Evolutionary conservation across 2,888 invertebrate genomes (phyloP).

Genomic region (Mechanitis mazaeus): DNA sequence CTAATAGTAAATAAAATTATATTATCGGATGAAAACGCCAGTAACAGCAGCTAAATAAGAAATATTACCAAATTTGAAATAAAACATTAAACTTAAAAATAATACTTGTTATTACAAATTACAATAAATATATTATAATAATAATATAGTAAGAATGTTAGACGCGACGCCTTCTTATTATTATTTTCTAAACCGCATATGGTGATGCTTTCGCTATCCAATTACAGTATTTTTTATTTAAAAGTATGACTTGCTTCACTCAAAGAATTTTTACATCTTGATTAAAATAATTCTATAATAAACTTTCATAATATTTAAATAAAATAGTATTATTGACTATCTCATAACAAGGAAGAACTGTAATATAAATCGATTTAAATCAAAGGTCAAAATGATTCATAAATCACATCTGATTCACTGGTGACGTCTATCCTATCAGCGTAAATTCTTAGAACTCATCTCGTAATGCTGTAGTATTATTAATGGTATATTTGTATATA

Average conservation of each 20-base stretch:
- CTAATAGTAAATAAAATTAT: no score
- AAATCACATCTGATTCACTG: constrained; percentile 6
- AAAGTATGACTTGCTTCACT: no score
- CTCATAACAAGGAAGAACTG: neutral
- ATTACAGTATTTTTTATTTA: neutral
- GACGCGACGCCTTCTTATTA: constrained; percentile 10
- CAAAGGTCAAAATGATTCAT: constrained; percentile 10
- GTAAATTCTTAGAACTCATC: neutral
- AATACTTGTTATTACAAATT: no score
- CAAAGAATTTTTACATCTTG: no score
- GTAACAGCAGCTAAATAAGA: no score
- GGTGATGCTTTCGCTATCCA: neutral
- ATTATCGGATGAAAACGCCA: no score
- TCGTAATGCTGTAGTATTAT: neutral
- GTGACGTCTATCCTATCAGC: constrained; percentile 1
- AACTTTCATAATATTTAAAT: no score
- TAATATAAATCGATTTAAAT: neutral
- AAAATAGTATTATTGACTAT: no score
- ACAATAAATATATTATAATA: neutral
- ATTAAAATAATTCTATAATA: no score
- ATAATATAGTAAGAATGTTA: neutral
- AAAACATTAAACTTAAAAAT: no score
- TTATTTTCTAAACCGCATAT: constrained; percentile 29
- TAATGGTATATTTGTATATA: no score
- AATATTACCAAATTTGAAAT: no score